phyloP scores from a whole-genome alignment of 2,888 invertebrate genomes.

The Cynaeus angustus region DNA sequence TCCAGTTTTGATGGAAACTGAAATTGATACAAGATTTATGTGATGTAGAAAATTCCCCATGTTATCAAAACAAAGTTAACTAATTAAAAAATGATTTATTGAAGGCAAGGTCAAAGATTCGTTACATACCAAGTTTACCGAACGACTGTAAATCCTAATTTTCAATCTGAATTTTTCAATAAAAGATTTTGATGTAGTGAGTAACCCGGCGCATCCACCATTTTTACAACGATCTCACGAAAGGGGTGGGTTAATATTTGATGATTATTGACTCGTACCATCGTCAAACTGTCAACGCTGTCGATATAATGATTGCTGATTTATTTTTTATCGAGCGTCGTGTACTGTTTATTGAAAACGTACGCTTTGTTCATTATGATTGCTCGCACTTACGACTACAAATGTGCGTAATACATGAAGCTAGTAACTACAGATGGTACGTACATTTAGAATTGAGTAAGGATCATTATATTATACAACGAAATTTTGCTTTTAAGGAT shows the following conservation, averaged over 20 bases:
- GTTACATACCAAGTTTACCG: too few relatives aligned
- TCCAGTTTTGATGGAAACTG: conserved; percentile 6
- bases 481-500: conserved; percentile 12
- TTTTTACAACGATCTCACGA: neutral
- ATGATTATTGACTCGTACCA: conserved; percentile 21
- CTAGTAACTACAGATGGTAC: too few relatives aligned
- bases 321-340: conserved; percentile 38
- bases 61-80: conserved; percentile 14
- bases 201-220: conserved; percentile 1
- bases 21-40: conserved; percentile 25
- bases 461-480: neutral
- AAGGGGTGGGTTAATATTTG: conserved; percentile 35
- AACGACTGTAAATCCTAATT: neutral
- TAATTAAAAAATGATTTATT: conserved; percentile 31
- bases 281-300: conserved; percentile 41
- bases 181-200: neutral
- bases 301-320: conserved; percentile 40
- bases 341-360: neutral
- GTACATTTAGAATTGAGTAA: too few relatives aligned
- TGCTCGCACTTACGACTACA: neutral
- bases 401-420: neutral
- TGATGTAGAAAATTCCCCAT: conserved; percentile 9
- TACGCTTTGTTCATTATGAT: conserved; percentile 2
- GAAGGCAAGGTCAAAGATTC: too few relatives aligned
- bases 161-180: neutral